Conservation (phyloP, 2,797 vertebrate species). For the Cuculus canorus region DNA sequence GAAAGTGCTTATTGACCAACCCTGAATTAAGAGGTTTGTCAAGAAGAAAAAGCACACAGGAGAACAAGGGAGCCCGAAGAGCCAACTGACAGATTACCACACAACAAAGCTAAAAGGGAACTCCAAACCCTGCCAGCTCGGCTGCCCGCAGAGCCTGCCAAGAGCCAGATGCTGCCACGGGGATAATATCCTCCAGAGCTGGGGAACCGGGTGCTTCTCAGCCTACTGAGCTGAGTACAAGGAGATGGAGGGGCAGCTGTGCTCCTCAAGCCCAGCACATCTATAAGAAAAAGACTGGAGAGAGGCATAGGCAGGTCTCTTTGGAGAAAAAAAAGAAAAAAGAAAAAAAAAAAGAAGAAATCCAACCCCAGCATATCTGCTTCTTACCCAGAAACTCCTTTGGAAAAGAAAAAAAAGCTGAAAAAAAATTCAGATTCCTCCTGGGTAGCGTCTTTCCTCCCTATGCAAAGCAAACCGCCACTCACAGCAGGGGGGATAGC, state of each 20-base stretch:
- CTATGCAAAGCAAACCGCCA: neutral
- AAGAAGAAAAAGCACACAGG: slow-evolving; percentile 27
- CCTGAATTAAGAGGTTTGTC: slow-evolving; percentile 22
- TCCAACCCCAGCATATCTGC: neutral
- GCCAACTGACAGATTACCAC: slow-evolving; percentile 52
- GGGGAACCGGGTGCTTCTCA: neutral
- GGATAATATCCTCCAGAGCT: slow-evolving; percentile 13
- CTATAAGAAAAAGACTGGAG: neutral
- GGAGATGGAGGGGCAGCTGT: neutral
- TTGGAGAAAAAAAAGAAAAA: neutral
- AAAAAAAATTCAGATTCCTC: neutral
- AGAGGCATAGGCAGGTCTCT: neutral
- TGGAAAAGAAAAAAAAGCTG: neutral
- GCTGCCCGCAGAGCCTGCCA: slow-evolving; percentile 42
- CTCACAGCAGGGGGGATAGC: neutral
- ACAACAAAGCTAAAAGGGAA: slow-evolving; percentile 48
- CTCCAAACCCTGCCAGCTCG: slow-evolving; percentile 29
- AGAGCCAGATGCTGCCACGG: slow-evolving; percentile 58
- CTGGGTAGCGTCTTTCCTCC: neutral
- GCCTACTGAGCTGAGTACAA: neutral
- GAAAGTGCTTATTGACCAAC: neutral
- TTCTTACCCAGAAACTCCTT: neutral
- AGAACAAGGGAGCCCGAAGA: slow-evolving; percentile 31
- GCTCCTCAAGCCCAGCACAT: neutral
- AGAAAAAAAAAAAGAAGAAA: too few relatives aligned